Evolutionary conservation across 2,888 invertebrate species (phyloP), one percentile per base, ranked within the genome.

Genomic region (Ophioninae sp.): DNA sequence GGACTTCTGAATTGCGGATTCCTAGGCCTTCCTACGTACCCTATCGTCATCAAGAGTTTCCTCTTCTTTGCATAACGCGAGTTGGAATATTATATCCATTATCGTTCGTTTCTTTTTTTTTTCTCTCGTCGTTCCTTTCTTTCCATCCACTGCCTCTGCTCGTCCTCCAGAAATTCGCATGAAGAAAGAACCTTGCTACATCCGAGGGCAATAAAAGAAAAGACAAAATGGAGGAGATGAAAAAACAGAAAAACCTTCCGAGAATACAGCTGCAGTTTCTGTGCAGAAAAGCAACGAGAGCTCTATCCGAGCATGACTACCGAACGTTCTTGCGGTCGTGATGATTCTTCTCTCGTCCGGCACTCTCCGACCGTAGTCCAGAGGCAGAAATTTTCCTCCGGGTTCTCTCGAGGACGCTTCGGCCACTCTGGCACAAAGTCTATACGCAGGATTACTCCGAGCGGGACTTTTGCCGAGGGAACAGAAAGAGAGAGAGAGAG

Each of bases 251-350:
- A 79, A 72, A 72, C n/a, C 37, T 70, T 79, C 64, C 10, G 72
- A 79, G 79, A 79, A 79, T 69, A 82, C 75, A 72, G 72, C 76
- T 57, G 79, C 61, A 69, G 67, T 73, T 73, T 74, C 64, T 57
- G 70, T 70, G 56, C 39, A 20, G 70, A 70, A 70, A 23, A 37
- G 57, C 56, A 57, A 57, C 41, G 68, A 72, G 67, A 81, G 50
- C 79, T 83, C 80, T 85, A 83, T 82, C 78, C 83, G 78, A 85
- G 83, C 85, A 85, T 85, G 80, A 85, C 85, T 85, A 74, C 80
- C 75, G 75, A 81, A 75, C 80, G 82, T 85, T 85, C 85, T 85
- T 85, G 85, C 85, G 85, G 84, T 84, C 81, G 72, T 75, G 78
- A 81, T 84, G 84, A 69, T 74, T 77, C 61, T 70, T 56, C 62